phyloP scores from a whole-genome alignment of 2,113 vertebrate species.

The Dascyllus trimaculatus region DNA sequence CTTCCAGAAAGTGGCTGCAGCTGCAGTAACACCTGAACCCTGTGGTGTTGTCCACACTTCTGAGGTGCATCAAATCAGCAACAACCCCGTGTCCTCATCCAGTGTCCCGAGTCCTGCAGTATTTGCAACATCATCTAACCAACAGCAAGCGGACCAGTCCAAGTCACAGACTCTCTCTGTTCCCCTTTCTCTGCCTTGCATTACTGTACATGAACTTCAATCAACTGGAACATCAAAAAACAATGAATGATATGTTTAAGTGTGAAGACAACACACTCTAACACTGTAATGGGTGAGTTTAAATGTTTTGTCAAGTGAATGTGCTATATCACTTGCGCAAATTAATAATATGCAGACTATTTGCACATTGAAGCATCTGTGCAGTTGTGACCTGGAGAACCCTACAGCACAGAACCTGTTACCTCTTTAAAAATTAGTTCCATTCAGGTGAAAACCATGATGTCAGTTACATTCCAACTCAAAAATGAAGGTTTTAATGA shows the following conservation, averaged over 20 bases:
- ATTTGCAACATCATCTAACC: neutral
- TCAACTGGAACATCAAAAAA: neutral
- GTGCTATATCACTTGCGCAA: neutral
- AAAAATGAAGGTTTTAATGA: neutral
- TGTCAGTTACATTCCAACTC: neutral
- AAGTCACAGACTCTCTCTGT: neutral
- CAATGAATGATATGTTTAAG: neutral
- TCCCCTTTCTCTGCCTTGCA: neutral
- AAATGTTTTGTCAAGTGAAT: too few relatives aligned
- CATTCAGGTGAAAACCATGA: too few relatives aligned
- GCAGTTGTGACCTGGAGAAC: neutral
- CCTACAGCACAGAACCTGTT: neutral
- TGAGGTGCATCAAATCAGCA: too few relatives aligned
- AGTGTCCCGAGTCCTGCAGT: neutral
- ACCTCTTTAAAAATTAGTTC: neutral
- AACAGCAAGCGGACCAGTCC: neutral
- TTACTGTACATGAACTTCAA: neutral
- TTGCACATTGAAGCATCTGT: too few relatives aligned
- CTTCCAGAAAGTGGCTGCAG: too few relatives aligned
- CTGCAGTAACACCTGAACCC: neutral
- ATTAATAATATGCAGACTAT: neutral
- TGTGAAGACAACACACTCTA: neutral
- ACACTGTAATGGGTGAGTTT: neutral
- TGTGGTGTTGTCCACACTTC: too few relatives aligned
- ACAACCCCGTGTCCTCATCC: neutral